Conservation (phyloP, 2,888 invertebrate genomes). For the Therioaphis trifolii region DNA sequence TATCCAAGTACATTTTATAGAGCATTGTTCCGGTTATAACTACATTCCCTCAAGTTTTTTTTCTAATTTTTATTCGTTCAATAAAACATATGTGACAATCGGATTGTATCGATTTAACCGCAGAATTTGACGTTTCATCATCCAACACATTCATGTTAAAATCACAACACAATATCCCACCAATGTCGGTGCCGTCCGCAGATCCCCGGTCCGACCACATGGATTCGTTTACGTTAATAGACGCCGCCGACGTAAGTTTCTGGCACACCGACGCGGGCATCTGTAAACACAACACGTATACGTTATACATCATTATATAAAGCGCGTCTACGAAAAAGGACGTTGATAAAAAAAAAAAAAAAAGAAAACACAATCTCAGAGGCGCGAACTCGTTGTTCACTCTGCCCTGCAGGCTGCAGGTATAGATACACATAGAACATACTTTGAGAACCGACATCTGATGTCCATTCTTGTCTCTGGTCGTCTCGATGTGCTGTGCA, state of each 20-base stretch:
- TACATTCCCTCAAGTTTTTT: neutral
- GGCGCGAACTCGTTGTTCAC: too few relatives aligned
- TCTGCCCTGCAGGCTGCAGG: too few relatives aligned
- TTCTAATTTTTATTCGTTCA: too few relatives aligned
- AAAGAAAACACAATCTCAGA: too few relatives aligned
- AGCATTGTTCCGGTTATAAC: too few relatives aligned
- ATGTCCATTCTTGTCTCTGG: conserved; percentile 89
- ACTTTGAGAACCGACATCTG: conserved; percentile 88
- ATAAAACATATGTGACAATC: neutral
- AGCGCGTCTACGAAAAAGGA: too few relatives aligned
- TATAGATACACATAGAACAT: too few relatives aligned
- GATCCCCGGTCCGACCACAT: conserved; percentile 79
- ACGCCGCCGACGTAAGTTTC: conserved; percentile 8
- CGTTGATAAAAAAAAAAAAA: too few relatives aligned
- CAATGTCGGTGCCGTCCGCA: conserved; percentile 75
- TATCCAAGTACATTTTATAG: too few relatives aligned
- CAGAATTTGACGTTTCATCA: neutral
- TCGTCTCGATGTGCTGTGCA: conserved; percentile 85
- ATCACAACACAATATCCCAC: conserved; percentile 30
- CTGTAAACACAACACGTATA: too few relatives aligned
- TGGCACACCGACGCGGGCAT: conserved; percentile 36
- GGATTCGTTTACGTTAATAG: neutral
- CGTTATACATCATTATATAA: too few relatives aligned
- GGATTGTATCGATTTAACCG: neutral
- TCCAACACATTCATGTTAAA: too few relatives aligned